phyloP scores from a whole-genome alignment of 2,113 vertebrate genomes.

The Onychostruthus taczanowskii region DNA sequence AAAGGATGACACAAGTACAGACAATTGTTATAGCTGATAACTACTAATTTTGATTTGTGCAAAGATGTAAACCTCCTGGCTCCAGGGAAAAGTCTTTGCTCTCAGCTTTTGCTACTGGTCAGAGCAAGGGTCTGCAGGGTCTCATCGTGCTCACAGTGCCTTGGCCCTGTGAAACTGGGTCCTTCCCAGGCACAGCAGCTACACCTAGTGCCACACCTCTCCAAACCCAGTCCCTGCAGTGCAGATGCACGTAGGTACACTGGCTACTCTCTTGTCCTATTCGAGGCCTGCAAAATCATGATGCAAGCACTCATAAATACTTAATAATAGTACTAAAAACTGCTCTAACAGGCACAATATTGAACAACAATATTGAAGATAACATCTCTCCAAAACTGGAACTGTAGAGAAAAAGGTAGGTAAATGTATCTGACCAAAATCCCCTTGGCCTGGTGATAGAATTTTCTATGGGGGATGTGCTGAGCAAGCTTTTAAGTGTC shows the following conservation, averaged over 20 bases:
- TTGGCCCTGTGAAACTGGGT: fast-evolving
- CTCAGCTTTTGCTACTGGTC: background rate
- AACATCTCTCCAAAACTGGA: background rate
- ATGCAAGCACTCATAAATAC: background rate
- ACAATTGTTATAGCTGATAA: background rate
- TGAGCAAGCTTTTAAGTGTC: background rate
- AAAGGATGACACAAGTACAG: background rate
- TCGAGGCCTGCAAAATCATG: background rate
- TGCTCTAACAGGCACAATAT: background rate
- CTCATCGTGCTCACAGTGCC: background rate
- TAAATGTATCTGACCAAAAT: background rate
- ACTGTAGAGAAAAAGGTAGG: background rate
- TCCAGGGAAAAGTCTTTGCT: background rate
- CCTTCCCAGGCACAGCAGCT: background rate
- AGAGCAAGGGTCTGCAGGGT: background rate
- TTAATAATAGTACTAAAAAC: background rate
- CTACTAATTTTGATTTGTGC: background rate
- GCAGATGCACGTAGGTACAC: background rate
- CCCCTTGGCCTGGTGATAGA: background rate
- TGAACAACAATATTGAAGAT: background rate
- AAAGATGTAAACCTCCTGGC: background rate
- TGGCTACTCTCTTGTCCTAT: background rate
- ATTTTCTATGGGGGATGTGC: background rate
- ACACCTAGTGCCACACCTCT: background rate
- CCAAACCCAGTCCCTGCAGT: background rate